Evolutionary conservation across 2,888 invertebrate genomes (phyloP), one percentile per base, ranked within the genome.

Genomic region (Dasysyrphus tricinctus): DNA sequence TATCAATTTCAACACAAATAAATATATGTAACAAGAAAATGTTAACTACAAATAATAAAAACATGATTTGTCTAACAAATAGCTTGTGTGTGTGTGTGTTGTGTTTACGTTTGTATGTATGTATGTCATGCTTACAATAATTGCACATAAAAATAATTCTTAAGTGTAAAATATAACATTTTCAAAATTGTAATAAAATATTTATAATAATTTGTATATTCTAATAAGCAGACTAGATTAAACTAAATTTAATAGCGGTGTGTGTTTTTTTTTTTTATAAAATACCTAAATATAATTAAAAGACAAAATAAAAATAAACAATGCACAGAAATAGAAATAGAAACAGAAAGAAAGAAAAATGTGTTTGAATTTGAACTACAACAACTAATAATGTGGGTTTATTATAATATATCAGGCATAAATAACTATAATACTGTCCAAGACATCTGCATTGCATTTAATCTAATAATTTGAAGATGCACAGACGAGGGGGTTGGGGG

Each of bases 321-420:
- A 51, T 72, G 63, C 61, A 51, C 42, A 72, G 14, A 65, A 70
- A 32, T 32, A 32, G 32, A 78, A 4, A 32, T 32, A 32, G 32
- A 78, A 6, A 3, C 24, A 24, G 24, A 24, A 24, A 24, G 24
- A 24, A 24, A 24, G 24, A 32, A 49, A 16, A 63, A 54, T 77
- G 78, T 84, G 79, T 76, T 84, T 89, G 88, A 89, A 89, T 90
- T 91, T 90, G 90, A 90, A 90, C 90, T 90, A 88, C 88, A 88
- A 88, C 51, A 67, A 49, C 19, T 49, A 89, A 90, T 49, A 89
- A 90, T 88, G 88, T 88, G 87, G 84, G 88, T 88, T 88, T 42
- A 32, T 24, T 11, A 14, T 54, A 14, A 16, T 61, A 63, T 83
- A 89, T 82, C 78, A 72, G 49, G 54, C 67, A 69, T 77, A 47